Evolutionary conservation across 2,113 vertebrate genomes (phyloP).

Genomic region (Vidua macroura): DNA sequence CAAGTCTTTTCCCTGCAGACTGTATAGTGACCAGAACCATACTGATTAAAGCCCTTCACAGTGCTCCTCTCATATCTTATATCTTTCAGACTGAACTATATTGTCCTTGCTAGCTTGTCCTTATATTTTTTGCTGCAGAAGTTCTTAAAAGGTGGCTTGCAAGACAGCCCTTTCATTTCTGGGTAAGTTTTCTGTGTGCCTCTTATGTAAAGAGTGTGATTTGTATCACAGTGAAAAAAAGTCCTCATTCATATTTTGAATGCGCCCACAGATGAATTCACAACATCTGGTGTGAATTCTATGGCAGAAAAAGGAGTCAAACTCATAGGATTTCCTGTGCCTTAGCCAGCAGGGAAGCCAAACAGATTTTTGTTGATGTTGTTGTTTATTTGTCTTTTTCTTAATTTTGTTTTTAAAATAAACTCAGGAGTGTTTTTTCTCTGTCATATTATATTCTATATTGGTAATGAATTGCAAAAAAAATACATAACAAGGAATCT

Average conservation of each 20-base stretch:
- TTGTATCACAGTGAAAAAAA: background rate
- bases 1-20: background rate
- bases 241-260: background rate
- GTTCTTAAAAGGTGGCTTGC: background rate
- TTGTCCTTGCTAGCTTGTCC: background rate
- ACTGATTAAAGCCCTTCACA: background rate
- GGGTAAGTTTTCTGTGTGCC: background rate
- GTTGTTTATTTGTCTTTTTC: background rate
- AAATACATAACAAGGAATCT: background rate
- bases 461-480: background rate
- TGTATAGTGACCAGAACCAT: background rate
- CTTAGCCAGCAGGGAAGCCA: background rate
- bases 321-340: background rate
- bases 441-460: background rate
- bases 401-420: background rate
- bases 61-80: background rate
- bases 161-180: background rate
- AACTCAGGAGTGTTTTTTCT: background rate
- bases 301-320: background rate
- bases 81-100: background rate
- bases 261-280: background rate
- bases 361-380: background rate
- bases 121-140: background rate
- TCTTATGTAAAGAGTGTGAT: background rate
- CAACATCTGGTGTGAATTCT: background rate